Evolutionary conservation across 2,113 vertebrate species (phyloP), one percentile per base, ranked within the genome.

Genomic region (Neolamprologus devosi): DNA sequence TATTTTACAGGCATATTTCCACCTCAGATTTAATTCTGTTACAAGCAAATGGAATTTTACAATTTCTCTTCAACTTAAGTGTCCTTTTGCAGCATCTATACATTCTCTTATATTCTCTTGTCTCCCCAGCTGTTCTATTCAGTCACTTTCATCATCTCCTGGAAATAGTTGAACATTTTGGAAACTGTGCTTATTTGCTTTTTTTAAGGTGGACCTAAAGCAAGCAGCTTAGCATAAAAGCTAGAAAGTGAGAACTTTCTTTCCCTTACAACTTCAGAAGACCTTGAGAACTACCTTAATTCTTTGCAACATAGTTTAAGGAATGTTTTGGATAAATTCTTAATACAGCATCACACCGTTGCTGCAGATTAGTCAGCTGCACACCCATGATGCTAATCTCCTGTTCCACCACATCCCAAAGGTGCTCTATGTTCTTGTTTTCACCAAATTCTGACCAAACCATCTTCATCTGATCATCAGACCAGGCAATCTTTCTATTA

Each of bases 61-160:
- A 49, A 16, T 19, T 57, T 19, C 19, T 84, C 40, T 81, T 84
- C 35, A 83, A 85, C 40, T 75, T 33, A 55, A 81, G 45, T 89
- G 78, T 90, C 70, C n/a, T 58, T 88, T 83, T 53, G 51, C 79
- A 83, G 82, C 65, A 87, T 90, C 54, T 54, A 54, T 85, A 93
- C 86, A 91, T 92, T 91, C 37, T 54, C 83, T 83, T 63, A 19
- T 70, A 33, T 33, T 60, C 26, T 40, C 40, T 79, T 28, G 47
- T 53, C 35, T 53, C 35, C 45, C 51, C 51, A 81, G 45, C 47
- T 54, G 57, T 83, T 75, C 42, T 21, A 65, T 58, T 57, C 51
- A 49, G 42, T 8, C 3, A 42, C 51, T 58, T 83, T 40, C 12
- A 47, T 23, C 16, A 3, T 37, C 45, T 58, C 42, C 16, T 9